Percentiles rank a stretch among this genome's conserved stretches.
These are phyloP conservation scores for Leucania comma DNA, from an alignment of 2,888 invertebrate genomes.

Conservation along the genomic window DNA sequence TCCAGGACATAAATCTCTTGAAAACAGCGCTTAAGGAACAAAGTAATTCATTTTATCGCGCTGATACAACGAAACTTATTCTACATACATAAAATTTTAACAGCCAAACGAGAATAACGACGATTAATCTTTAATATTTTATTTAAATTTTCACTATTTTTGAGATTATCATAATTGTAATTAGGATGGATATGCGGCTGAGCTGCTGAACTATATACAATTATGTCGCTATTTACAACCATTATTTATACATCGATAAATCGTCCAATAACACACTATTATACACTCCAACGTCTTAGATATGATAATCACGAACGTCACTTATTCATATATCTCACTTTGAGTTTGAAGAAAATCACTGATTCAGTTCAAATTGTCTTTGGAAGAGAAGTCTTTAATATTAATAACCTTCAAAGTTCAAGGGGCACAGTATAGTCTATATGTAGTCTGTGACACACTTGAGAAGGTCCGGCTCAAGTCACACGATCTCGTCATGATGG, in stretches of 20 bases:
- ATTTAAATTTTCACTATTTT: slow-evolving; percentile 69
- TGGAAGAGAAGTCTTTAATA: slow-evolving; percentile 44
- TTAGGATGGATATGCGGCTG: slow-evolving; percentile 88
- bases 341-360: slow-evolving; percentile 53
- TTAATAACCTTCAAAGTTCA: slow-evolving; percentile 69
- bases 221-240: slow-evolving; percentile 78
- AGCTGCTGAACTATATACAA: slow-evolving; percentile 80
- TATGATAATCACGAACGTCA: slow-evolving; percentile 69
- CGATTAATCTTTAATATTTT: slow-evolving; percentile 67
- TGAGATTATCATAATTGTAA: slow-evolving; percentile 77
- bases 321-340: slow-evolving; percentile 55
- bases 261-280: slow-evolving; percentile 68
- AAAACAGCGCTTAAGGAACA: slow-evolving; percentile 38
- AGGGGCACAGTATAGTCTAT: slow-evolving; percentile 69
- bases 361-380: slow-evolving; percentile 54
- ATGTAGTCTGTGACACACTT: slow-evolving; percentile 86
- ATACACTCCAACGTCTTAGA: slow-evolving; percentile 65
- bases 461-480: slow-evolving; percentile 90
- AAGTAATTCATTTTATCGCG: slow-evolving; percentile 40
- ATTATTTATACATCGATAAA: slow-evolving; percentile 76
- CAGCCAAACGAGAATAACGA: slow-evolving; percentile 64
- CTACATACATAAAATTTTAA: slow-evolving; percentile 53
- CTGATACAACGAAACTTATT: slow-evolving; percentile 33
- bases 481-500: slow-evolving; percentile 89
- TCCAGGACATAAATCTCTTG: slow-evolving; percentile 48